Evolutionary conservation across 2,113 vertebrate species (phyloP).

Genomic region (Petrocephalus microphthalmus): DNA sequence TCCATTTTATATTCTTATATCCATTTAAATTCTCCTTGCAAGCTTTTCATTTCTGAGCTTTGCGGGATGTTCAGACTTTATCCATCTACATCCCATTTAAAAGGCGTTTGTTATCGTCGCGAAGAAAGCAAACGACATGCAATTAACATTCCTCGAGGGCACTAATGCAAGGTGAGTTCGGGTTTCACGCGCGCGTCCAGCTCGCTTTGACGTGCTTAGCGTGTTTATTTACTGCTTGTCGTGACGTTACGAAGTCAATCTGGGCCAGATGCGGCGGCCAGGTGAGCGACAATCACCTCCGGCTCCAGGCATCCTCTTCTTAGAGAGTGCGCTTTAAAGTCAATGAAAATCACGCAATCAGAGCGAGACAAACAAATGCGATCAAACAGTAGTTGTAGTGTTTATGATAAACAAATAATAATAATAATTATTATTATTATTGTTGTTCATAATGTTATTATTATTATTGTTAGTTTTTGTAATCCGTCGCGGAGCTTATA

Average conservation of each 20-base stretch:
- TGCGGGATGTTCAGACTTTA: neutral
- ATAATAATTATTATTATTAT: neutral
- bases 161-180: slow-evolving; percentile 28
- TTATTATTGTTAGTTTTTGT: neutral
- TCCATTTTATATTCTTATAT: neutral
- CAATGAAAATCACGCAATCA: neutral
- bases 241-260: slow-evolving; percentile 38
- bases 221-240: slow-evolving; percentile 42
- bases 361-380: neutral
- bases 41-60: neutral
- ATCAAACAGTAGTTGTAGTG: neutral
- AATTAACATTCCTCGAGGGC: slow-evolving; percentile 42
- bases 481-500: neutral
- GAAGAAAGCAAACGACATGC: slow-evolving; percentile 22
- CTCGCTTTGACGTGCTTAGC: slow-evolving; percentile 47
- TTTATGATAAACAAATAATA: neutral
- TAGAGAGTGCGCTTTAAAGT: neutral
- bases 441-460: no score
- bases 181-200: slow-evolving; percentile 40
- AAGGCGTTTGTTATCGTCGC: neutral
- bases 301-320: neutral
- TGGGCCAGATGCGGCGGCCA: slow-evolving; percentile 16
- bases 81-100: slow-evolving; percentile 7
- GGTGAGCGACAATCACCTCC: slow-evolving; percentile 23
- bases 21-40: neutral